phyloP scores from a whole-genome alignment of 2,797 vertebrate species.

The Cheirogaleus major region DNA sequence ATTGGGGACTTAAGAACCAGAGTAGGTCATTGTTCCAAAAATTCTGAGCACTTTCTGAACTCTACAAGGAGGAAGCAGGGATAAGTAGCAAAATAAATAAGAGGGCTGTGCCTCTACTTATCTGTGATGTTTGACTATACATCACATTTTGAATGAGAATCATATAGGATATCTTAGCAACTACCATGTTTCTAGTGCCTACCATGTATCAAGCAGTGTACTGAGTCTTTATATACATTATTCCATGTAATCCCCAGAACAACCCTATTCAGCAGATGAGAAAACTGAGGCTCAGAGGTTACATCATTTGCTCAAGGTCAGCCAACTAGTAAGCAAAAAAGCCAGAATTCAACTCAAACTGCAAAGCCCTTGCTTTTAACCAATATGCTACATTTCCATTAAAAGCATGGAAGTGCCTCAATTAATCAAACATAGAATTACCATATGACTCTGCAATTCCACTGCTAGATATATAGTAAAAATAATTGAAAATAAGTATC shows the following conservation, averaged over 20 bases:
- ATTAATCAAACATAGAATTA: constrained; percentile 11
- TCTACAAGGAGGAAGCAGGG: neutral
- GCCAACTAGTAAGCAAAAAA: neutral
- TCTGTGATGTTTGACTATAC: neutral
- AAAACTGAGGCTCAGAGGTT: neutral
- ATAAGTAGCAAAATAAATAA: neutral
- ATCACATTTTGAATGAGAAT: neutral
- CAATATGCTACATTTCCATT: neutral
- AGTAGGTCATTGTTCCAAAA: neutral
- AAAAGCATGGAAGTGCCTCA: neutral
- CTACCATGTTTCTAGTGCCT: neutral
- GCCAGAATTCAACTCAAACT: constrained; percentile 21
- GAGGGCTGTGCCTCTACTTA: neutral
- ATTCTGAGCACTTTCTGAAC: neutral
- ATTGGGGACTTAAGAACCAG: neutral
- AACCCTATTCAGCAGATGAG: neutral
- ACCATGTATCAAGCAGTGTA: neutral
- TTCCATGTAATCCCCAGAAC: neutral
- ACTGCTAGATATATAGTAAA: neutral
- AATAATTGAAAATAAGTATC: constrained; percentile 1
- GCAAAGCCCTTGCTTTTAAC: constrained; percentile 8
- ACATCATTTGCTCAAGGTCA: neutral
- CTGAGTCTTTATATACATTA: neutral
- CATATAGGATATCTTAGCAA: neutral
- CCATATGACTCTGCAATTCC: neutral